Evolutionary conservation across 2,888 invertebrate genomes (phyloP).

Genomic region (Entomobrya proxima): DNA sequence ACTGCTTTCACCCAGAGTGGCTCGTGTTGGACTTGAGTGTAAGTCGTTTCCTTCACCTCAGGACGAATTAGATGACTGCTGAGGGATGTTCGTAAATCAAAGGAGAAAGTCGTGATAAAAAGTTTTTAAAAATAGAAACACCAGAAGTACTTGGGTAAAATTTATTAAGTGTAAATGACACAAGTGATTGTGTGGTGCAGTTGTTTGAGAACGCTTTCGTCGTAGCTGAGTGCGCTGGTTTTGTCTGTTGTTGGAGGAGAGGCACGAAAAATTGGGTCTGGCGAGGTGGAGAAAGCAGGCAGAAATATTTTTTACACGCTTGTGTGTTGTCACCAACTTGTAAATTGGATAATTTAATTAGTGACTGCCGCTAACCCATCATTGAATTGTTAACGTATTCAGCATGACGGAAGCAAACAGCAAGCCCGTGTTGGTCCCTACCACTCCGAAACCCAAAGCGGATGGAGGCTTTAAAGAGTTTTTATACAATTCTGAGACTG

Average conservation of each 20-base stretch:
- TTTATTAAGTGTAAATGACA: conserved; percentile 34
- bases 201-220: not conserved
- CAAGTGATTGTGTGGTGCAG: conserved; percentile 34
- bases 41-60: conserved; percentile 24
- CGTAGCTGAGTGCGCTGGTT: not conserved
- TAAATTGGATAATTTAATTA: conserved; percentile 1
- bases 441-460: conserved; percentile 43
- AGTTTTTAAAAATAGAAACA: conserved; percentile 9
- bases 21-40: conserved; percentile 32
- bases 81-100: conserved; percentile 26
- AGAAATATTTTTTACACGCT: not conserved
- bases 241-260: not conserved
- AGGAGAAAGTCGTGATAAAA: conserved; percentile 22
- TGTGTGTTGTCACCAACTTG: not conserved
- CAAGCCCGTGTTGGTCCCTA: conserved; percentile 38
- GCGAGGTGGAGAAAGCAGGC: not conserved
- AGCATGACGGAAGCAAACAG: conserved; percentile 66
- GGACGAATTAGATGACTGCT: conserved; percentile 4
- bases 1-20: conserved; percentile 19
- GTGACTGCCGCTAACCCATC: not conserved
- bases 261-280: not conserved
- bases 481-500: conserved; percentile 94
- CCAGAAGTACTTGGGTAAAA: not conserved
- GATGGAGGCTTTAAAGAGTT: conserved; percentile 79
- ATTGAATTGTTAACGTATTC: not conserved